phyloP scores from a whole-genome alignment of 1,140 invertebrate genomes.

The Drosophila grimshawi region DNA sequence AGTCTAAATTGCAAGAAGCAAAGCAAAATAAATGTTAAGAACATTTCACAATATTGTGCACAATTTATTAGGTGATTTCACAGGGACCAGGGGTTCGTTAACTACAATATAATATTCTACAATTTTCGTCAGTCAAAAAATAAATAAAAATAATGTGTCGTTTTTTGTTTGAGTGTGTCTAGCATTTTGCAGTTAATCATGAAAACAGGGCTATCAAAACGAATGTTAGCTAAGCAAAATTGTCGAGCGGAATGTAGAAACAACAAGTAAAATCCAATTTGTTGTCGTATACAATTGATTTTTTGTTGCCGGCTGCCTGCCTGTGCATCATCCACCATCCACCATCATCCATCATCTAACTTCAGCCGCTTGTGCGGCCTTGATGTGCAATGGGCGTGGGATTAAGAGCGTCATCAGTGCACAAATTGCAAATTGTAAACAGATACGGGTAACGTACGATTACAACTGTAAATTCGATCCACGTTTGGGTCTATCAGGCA shows the following conservation, averaged over 20 bases:
- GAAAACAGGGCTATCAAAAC: neutral
- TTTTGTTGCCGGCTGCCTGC: neutral
- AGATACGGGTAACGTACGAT: conserved; percentile 19
- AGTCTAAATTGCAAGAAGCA: too few species aligned
- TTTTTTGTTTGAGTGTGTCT: too few species aligned
- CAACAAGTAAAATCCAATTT: neutral
- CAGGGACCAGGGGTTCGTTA: too few species aligned
- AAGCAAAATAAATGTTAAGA: too few species aligned
- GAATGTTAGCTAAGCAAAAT: neutral
- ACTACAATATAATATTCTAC: too few species aligned
- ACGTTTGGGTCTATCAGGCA: neutral
- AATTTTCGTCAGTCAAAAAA: too few species aligned
- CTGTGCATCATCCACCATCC: too few species aligned
- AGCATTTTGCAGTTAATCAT: neutral
- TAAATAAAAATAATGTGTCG: too few species aligned
- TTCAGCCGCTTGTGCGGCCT: neutral
- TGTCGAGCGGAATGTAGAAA: neutral
- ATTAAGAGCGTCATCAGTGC: conserved; percentile 9
- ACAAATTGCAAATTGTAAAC: conserved; percentile 4
- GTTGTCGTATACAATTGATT: neutral
- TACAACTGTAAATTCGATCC: conserved; percentile 6
- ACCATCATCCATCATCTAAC: neutral
- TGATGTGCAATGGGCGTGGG: neutral
- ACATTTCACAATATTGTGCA: too few species aligned
- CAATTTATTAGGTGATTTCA: too few species aligned